phyloP scores from a whole-genome alignment of 1,140 invertebrate species.

The Drosophila pallidifrons region DNA sequence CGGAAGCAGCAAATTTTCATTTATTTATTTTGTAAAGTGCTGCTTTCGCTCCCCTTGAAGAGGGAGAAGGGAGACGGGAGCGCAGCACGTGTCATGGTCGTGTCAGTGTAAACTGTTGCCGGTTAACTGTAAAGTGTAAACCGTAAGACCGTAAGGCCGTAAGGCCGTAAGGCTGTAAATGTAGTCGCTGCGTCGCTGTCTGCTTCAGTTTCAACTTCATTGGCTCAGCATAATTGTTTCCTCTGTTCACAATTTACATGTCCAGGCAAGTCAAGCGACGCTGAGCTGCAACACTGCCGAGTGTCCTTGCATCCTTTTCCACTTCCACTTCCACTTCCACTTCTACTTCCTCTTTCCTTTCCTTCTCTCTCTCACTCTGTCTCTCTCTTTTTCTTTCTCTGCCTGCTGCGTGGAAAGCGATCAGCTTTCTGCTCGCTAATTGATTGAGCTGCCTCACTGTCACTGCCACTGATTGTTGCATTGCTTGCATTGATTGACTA shows the following conservation, averaged over 20 bases:
- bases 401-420: background rate
- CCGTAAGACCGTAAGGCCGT: constrained; percentile 3
- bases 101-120: constrained; percentile 31
- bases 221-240: constrained; percentile 79
- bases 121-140: constrained; percentile 6
- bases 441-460: constrained; percentile 6
- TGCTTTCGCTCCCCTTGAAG: constrained; percentile 25
- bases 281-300: background rate
- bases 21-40: constrained; percentile 82
- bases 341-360: too few relatives aligned
- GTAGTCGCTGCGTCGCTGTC: constrained; percentile 31
- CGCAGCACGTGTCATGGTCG: constrained; percentile 35
- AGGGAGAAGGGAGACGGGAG: background rate
- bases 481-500: constrained; percentile 3
- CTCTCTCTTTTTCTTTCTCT: background rate
- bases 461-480: constrained; percentile 6
- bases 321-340: background rate
- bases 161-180: background rate
- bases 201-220: constrained; percentile 69
- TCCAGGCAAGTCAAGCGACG: constrained; percentile 28
- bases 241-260: constrained; percentile 59
- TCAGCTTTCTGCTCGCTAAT: background rate
- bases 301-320: constrained; percentile 14
- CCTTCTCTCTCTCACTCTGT: background rate
- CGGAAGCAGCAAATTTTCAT: constrained; percentile 82